Base-by-base conservation (phyloP, 2,888 invertebrate species). In the Diarsia dahlii region DNA sequence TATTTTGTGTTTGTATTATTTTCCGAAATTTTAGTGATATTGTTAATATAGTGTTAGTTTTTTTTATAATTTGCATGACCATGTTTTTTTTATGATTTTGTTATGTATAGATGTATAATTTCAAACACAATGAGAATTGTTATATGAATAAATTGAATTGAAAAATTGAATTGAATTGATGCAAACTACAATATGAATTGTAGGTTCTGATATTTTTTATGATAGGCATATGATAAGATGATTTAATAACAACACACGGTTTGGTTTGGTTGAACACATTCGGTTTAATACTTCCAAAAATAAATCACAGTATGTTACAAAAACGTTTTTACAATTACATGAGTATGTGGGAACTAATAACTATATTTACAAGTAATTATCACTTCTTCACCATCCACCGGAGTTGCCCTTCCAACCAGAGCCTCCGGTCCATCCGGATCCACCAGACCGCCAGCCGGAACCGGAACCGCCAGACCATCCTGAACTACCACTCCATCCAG, bases 361-460 rank as follows among this genome's bases (percentile, higher is more conserved):
- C 39, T 65, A 48, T 65, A 48, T 58, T 45, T 58, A 66, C 13
- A 62, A 20, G 18, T 34, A 23, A 56, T n/a, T 0, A 63, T 5
- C 2, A n/a, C 1, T 50, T 62, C 3, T n/a, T 34, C 70, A 85
- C 86, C 86, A 85, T 20, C 82, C 84, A 28, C 82, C 71, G 2
- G 73, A 46, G 58, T 64, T 34, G 56, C 20, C 78, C 72, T 69
- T 13, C 82, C 84, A 48, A 3, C 74, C 65, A 15, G 74, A 50
- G 34, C 66, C 13, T 28, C 23, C 76, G 34, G 67, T 6, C 82
- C 85, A 52, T 28, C 72, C 68, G 13, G 72, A 78, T 0, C 76
- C 63, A 2, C 74, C 67, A 0, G 46, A n/a, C 80, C 79, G 12
- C 56, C 56, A 56, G 4, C 56, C 56, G 13, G 9, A 12, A 5